A percentile compares a stretch with the other conserved stretches of the same genome.
phyloP scores from a whole-genome alignment of 2,113 vertebrate species.

The Geococcyx californianus region DNA sequence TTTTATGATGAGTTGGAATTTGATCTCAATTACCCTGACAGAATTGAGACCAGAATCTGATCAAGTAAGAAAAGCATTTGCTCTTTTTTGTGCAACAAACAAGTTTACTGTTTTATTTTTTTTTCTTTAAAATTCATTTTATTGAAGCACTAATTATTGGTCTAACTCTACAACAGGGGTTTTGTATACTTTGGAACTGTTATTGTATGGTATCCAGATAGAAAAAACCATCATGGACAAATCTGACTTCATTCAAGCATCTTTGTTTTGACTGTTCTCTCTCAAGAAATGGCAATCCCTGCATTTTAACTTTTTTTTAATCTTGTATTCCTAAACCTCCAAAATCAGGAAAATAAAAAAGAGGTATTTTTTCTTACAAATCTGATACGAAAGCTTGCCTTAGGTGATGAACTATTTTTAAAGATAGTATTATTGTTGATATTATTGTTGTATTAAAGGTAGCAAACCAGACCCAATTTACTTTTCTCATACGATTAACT shows the following conservation, averaged over 20 bases:
- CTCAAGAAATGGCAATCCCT: neutral
- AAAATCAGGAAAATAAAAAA: neutral
- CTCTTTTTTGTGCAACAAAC: neutral
- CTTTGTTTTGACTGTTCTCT: neutral
- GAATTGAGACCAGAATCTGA: neutral
- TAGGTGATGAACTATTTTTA: neutral
- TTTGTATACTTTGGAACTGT: neutral
- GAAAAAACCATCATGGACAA: neutral
- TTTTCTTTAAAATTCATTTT: neutral
- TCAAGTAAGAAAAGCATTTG: neutral
- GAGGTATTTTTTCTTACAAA: neutral
- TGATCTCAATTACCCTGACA: conserved; percentile 16
- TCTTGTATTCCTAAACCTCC: neutral
- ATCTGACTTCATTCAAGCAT: conserved; percentile 1
- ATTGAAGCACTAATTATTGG: conserved; percentile 10
- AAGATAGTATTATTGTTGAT: neutral
- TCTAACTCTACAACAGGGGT: neutral
- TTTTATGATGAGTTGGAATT: conserved; percentile 12
- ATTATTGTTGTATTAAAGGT: neutral
- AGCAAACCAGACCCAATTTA: neutral
- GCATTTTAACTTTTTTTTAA: neutral
- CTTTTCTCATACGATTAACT: neutral
- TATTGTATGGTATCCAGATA: neutral
- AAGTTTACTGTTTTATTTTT: neutral
- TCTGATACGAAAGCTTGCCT: neutral